Percentiles rank a stretch among this genome's conserved stretches.
These are phyloP conservation scores for Cynopterus sphinx DNA, from an alignment of 2,797 vertebrate species.

Conservation along the genomic window DNA sequence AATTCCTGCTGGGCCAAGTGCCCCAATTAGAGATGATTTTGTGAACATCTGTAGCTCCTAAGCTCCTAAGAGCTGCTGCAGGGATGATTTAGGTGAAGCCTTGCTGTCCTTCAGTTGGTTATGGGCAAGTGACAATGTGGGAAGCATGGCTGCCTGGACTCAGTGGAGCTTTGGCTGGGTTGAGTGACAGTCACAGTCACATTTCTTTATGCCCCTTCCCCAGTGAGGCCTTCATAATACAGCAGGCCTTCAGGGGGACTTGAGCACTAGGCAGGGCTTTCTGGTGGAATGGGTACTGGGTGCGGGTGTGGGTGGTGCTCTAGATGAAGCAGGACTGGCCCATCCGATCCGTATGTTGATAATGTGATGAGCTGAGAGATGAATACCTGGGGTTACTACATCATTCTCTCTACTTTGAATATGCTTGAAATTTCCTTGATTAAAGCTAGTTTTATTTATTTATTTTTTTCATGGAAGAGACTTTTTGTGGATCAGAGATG, in stretches of 20 bases:
- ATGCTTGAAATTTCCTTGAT: neutral
- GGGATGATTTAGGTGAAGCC: constrained; percentile 48
- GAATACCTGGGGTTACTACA: no score
- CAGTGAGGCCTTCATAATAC: neutral
- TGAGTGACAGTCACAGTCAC: neutral
- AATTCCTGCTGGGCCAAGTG: constrained; percentile 70
- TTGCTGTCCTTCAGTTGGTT: constrained; percentile 57
- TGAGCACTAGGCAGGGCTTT: neutral
- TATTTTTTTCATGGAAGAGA: neutral
- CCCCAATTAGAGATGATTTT: constrained; percentile 54
- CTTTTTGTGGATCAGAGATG: neutral
- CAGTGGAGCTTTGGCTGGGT: neutral
- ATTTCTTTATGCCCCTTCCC: neutral
- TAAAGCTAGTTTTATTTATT: neutral
- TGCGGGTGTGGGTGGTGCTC: rapidly evolving
- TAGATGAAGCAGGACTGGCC: neutral
- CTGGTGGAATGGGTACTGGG: neutral
- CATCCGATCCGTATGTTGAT: neutral
- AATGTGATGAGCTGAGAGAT: neutral
- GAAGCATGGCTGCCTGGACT: neutral
- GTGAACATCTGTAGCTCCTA: rapidly evolving
- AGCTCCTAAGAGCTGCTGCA: neutral
- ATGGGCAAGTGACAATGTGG: neutral
- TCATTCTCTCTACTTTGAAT: neutral
- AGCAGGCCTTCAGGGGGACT: neutral